Conservation (phyloP, 1,140 invertebrate species). For the Meloidogyne exigua region DNA sequence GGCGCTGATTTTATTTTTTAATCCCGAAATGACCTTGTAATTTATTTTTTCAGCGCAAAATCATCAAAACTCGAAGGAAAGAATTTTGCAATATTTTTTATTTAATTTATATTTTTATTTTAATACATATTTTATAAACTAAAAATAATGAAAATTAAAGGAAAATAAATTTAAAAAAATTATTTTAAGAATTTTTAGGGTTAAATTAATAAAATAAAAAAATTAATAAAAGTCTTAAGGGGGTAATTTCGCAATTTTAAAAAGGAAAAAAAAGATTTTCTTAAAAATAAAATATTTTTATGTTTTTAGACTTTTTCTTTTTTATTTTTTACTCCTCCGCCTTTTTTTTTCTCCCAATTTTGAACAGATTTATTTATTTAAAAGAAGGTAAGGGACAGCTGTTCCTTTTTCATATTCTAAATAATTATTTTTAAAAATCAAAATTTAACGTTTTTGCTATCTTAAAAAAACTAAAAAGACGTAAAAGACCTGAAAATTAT, state of each 20-base stretch:
- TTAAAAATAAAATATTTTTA: not conserved
- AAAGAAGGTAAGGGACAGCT: not conserved
- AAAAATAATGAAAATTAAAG: not conserved
- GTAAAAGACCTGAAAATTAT: not conserved
- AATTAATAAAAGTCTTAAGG: too few relatives aligned
- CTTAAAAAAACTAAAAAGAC: not conserved
- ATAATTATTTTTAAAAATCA: not conserved
- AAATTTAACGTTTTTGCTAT: not conserved
- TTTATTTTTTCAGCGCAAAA: too few relatives aligned
- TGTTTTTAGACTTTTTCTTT: not conserved
- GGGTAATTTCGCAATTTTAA: not conserved
- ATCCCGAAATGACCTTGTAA: too few relatives aligned
- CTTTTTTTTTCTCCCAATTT: not conserved
- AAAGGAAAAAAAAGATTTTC: not conserved
- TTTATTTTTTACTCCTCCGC: not conserved
- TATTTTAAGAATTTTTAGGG: too few relatives aligned
- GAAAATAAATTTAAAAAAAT: too few relatives aligned
- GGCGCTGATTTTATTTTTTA: not conserved
- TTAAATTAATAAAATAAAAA: too few relatives aligned
- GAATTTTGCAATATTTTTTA: constrained; percentile 3
- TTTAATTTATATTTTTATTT: not conserved
- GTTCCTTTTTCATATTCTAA: not conserved
- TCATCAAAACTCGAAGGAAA: not conserved
- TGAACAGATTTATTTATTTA: not conserved
- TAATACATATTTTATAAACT: not conserved